These are phyloP conservation scores for Altica lythri DNA, from an alignment of 2,888 invertebrate genomes.

Conservation along the genomic window DNA sequence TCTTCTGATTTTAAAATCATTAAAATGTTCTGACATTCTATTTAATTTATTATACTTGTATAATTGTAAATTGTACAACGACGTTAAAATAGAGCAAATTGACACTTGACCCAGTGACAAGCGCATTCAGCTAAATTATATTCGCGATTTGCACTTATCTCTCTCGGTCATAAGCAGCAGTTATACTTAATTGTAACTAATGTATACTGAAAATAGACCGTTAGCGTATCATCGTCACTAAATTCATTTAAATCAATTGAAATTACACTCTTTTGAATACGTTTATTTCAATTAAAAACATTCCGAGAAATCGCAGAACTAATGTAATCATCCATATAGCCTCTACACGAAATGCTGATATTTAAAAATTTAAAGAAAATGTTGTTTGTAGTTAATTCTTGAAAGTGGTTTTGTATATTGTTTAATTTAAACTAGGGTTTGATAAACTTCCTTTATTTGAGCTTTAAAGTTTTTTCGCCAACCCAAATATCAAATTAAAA, in stretches of 20 bases:
- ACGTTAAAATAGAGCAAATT: constrained; percentile 53
- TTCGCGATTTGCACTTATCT: constrained; percentile 41
- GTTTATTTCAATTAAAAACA: constrained; percentile 42
- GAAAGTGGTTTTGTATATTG: too few species aligned
- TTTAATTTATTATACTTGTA: too few species aligned
- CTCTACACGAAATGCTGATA: too few species aligned
- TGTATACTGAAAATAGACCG: constrained; percentile 44
- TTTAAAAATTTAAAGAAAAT: too few species aligned
- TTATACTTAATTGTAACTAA: constrained; percentile 49
- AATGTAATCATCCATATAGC: too few species aligned
- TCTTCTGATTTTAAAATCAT: too few species aligned
- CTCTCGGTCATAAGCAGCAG: constrained; percentile 36
- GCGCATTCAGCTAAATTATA: constrained; percentile 50
- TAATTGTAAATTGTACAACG: constrained; percentile 50
- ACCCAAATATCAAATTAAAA: too few species aligned
- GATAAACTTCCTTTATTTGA: too few species aligned
- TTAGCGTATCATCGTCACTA: constrained; percentile 40
- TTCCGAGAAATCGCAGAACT: constrained; percentile 27
- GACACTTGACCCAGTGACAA: constrained; percentile 53
- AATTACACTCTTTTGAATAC: constrained; percentile 50
- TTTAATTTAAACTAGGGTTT: too few species aligned
- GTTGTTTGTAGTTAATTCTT: too few species aligned
- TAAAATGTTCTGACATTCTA: too few species aligned
- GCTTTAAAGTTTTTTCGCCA: too few species aligned
- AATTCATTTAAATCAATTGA: constrained; percentile 51